Evolutionary conservation across 1,140 invertebrate genomes (phyloP), one percentile per base, ranked within the genome.

Genomic region (Drosophila varians): DNA sequence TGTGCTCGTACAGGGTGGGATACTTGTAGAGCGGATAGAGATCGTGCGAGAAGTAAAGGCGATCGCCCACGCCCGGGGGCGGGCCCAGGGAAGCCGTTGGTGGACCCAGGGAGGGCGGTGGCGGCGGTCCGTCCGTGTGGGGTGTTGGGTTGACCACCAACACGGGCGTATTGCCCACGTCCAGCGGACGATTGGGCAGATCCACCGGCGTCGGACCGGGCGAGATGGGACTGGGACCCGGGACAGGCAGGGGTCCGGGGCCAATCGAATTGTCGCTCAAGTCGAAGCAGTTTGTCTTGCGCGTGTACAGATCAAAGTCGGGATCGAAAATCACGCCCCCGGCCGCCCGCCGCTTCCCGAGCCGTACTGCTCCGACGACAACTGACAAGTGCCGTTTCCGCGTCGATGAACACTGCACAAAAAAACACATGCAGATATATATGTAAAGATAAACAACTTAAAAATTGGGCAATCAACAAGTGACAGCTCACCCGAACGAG

Each of bases 291-390:
- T 92, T 93, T 31, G 91, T 92, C 71, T 93, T 93, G 47, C 91
- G 89, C n/a, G 92, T 79, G 74, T 94, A 94, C 14, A 94, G 90
- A 89, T 94, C 94, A 71, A 92, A 94, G 84, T 94, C 93, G 16
- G 92, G 90, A 86, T 94, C 93, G 61, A 89, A 86, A 58, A 92
- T 80, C 19, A 91, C 86, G 56, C 91, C 89, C 88, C 75, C 72
- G 92, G 90, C 79, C 91, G 77, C 73, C 92, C 91, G 18, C 11
- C 83, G 76, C 60, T 42, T 25, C 18, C 88, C 72, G 89, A 77
- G 56, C 91, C 91, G 47, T 92, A 91, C 48, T 92, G 77, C 49
- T 91, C 80, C 36, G 87, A 77, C 48, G 92, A 92, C 49, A 94
- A 74, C 31, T 93, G 91, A 83, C 94, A 95, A 11, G 93, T 93